phyloP scores from a whole-genome alignment of 2,113 vertebrate species.

The Pseudopodoces humilis region DNA sequence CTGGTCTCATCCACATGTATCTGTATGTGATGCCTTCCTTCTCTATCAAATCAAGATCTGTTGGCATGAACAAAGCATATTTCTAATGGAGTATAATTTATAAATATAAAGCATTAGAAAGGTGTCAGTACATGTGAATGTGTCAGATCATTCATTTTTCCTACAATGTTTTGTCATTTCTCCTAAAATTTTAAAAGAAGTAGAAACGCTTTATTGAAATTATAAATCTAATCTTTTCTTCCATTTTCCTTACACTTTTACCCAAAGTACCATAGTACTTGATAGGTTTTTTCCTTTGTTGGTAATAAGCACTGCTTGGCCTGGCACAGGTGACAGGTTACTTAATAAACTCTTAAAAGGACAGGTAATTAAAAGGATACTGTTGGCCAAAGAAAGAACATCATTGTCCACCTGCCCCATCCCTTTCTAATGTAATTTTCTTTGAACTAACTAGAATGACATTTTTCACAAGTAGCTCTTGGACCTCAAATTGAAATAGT shows the following conservation, averaged over 20 bases:
- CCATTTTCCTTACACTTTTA: not conserved
- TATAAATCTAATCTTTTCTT: not conserved
- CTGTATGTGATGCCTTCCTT: not conserved
- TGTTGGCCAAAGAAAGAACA: not conserved
- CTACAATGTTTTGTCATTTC: not conserved
- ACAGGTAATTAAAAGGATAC: not conserved
- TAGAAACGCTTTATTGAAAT: not conserved
- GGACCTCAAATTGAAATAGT: not conserved
- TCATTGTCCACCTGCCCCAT: accelerated
- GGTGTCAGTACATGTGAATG: not conserved
- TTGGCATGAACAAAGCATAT: not conserved
- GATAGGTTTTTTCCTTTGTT: not conserved
- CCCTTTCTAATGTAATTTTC: not conserved
- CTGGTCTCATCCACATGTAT: not conserved
- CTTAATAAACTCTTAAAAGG: not conserved
- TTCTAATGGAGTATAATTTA: not conserved
- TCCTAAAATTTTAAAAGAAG: not conserved
- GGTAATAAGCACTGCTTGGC: not conserved
- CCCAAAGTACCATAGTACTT: not conserved
- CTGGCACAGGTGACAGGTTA: not conserved
- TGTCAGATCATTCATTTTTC: not conserved
- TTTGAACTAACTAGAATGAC: not conserved
- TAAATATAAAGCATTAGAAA: not conserved
- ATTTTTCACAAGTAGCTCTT: not conserved
- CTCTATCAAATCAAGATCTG: not conserved